Evolutionary conservation across 2,797 vertebrate species (phyloP), one percentile per base, ranked within the genome.

Genomic region (Odontamblyopus rebecca): DNA sequence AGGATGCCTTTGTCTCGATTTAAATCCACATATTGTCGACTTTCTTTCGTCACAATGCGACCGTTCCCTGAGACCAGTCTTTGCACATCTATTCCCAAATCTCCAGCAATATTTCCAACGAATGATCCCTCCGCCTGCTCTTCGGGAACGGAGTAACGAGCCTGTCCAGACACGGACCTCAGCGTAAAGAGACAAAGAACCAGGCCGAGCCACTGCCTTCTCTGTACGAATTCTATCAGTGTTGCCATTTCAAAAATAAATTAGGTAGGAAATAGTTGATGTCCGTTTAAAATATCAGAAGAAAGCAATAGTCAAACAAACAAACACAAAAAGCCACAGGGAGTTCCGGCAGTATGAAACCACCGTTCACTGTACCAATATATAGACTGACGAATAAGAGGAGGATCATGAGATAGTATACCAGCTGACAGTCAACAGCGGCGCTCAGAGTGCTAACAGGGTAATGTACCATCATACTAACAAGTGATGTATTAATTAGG

Each of bases 71-170:
- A 67, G 8, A 44, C 67, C 0, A 90, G 60, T 2, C 86, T 68
- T 65, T 72, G 80, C 0, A 78, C 4, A 60, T 91, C 82, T 51
- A 90, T 77, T 18, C 84, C 89, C 35, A 91, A 80, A 85, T 92
- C 89, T 3, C 78, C 79, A 2, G 80, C 86, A 27, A 90, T 83
- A 41, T 88, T 85, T 9, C 86, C 84, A 0, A 92, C 78, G 13
- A 89, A 68, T 11, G 89, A 89, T 2, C 87, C 89, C 80, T 72
- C 85, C 0, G 54, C 4, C 88, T 90, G 81, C 72, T 91, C 90
- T 66, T 91, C 90, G 0, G 87, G 86, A 62, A 91, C 61, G 0
- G 89, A 88, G 50, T 90, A 91, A 69, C 76, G 87, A 69, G 88
- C 77, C 75, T 91, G 88, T 1, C 79, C 79, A 0, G 62, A 2